A percentile compares a stretch with the other conserved stretches of the same genome.
phyloP scores from a whole-genome alignment of 2,113 vertebrate species.

The Mustela nigripes region DNA sequence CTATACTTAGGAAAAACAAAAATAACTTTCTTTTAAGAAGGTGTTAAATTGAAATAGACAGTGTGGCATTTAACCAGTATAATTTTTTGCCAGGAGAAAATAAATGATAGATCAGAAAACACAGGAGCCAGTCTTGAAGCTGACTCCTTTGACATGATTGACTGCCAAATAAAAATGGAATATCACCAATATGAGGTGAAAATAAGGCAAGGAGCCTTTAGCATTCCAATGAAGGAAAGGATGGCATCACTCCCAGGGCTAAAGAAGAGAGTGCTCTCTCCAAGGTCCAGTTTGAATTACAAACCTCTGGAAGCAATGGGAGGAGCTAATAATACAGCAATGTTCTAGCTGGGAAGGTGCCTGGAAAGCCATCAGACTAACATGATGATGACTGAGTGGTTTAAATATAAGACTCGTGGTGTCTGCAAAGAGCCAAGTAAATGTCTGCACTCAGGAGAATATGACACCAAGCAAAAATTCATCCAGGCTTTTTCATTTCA shows the following conservation, averaged over 20 bases:
- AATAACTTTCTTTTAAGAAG: conserved; percentile 17
- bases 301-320: conserved; percentile 15
- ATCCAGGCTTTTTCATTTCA: not conserved
- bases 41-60: conserved; percentile 60
- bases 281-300: conserved; percentile 2
- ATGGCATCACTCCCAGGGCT: not conserved
- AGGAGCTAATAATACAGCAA: conserved; percentile 49
- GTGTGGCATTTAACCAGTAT: not conserved
- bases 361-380: conserved; percentile 35
- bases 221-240: not conserved
- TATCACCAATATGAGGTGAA: conserved; percentile 10
- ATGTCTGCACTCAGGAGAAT: conserved; percentile 27
- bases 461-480: conserved; percentile 33
- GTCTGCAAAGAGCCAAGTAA: conserved; percentile 3
- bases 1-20: conserved; percentile 66
- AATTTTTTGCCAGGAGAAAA: conserved; percentile 39
- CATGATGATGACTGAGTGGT: conserved; percentile 46
- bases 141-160: conserved; percentile 58
- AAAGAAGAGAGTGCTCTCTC: not conserved
- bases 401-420: conserved; percentile 62
- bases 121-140: not conserved
- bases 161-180: conserved; percentile 51
- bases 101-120: conserved; percentile 68
- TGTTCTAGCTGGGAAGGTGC: not conserved
- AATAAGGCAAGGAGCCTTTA: conserved; percentile 51